A percentile compares a stretch with the other conserved stretches of the same genome.
These are phyloP conservation scores for Amphibalanus amphitrite DNA, from an alignment of 1,140 invertebrate species.

Conservation along the genomic window DNA sequence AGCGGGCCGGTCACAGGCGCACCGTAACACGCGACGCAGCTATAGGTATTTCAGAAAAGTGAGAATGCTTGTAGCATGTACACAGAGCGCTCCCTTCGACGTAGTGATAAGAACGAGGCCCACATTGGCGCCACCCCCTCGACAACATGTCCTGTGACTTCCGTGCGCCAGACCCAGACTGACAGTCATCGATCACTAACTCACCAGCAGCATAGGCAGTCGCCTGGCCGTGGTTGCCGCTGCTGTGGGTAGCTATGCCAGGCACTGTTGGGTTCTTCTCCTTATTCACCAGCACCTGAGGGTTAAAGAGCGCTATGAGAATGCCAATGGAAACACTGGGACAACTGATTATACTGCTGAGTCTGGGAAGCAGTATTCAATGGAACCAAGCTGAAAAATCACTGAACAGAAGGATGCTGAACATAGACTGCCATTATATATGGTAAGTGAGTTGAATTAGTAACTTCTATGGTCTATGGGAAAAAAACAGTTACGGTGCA, in stretches of 20 bases:
- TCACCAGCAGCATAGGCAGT: constrained; percentile 26
- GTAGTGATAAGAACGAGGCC: background rate
- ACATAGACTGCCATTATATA: background rate
- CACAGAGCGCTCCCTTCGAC: too few species aligned
- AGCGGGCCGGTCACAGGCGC: background rate
- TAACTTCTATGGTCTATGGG: background rate
- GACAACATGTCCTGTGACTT: too few species aligned
- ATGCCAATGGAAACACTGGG: background rate
- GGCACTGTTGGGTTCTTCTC: constrained; percentile 7
- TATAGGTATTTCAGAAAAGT: background rate
- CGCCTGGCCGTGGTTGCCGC: constrained; percentile 32
- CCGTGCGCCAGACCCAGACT: background rate
- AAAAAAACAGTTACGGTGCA: constrained; percentile 10
- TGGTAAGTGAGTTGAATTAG: background rate
- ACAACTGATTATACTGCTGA: background rate
- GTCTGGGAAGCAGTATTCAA: too few species aligned
- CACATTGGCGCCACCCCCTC: too few species aligned
- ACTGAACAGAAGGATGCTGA: too few species aligned
- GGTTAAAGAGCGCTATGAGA: too few species aligned
- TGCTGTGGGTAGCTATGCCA: constrained; percentile 28
- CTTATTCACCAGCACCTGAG: constrained; percentile 12
- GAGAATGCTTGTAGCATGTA: background rate
- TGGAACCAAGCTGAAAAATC: too few species aligned
- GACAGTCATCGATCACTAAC: background rate
- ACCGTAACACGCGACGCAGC: too few species aligned